phyloP scores from a whole-genome alignment of 1,140 invertebrate genomes.

The Scaptomyza montana region DNA sequence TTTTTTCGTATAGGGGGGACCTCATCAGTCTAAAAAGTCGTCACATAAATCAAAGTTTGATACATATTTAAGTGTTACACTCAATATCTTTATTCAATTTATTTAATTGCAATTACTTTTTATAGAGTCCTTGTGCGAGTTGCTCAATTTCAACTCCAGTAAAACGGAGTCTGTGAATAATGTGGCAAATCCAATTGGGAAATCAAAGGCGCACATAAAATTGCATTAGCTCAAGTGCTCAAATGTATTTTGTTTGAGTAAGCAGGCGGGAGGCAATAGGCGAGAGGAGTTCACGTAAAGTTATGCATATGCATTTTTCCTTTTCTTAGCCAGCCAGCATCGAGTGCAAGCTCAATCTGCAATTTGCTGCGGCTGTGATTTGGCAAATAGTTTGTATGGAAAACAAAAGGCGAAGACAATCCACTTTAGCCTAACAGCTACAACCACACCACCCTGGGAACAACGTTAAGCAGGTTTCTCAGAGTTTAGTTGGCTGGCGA shows the following conservation, averaged over 20 bases:
- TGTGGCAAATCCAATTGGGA: slow-evolving; percentile 52
- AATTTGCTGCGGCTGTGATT: slow-evolving; percentile 66
- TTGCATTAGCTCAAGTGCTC: slow-evolving; percentile 42
- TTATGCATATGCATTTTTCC: slow-evolving; percentile 71
- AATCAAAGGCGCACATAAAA: slow-evolving; percentile 59
- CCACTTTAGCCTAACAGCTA: slow-evolving; percentile 58
- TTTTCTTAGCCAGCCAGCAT: slow-evolving; percentile 2
- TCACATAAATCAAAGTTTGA: slow-evolving; percentile 21
- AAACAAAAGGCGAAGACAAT: slow-evolving; percentile 61
- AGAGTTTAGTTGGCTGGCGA: slow-evolving; percentile 47
- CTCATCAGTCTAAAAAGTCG: not conserved
- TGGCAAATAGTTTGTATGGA: slow-evolving; percentile 69
- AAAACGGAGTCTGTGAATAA: slow-evolving; percentile 28
- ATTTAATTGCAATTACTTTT: slow-evolving; percentile 21
- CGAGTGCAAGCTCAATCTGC: slow-evolving; percentile 44
- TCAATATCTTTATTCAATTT: slow-evolving; percentile 38
- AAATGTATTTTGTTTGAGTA: not conserved
- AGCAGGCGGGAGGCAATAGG: not conserved
- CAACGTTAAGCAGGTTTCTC: not conserved
- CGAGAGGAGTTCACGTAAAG: slow-evolving; percentile 16
- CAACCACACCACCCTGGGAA: slow-evolving; percentile 15
- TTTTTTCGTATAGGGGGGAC: no score
- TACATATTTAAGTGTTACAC: slow-evolving; percentile 5
- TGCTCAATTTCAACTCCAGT: slow-evolving; percentile 22
- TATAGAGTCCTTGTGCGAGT: slow-evolving; percentile 7